Percentiles rank a stretch among this genome's conserved stretches.
Conservation (phyloP, 2,797 vertebrate species). For the Linurgus olivaceus region DNA sequence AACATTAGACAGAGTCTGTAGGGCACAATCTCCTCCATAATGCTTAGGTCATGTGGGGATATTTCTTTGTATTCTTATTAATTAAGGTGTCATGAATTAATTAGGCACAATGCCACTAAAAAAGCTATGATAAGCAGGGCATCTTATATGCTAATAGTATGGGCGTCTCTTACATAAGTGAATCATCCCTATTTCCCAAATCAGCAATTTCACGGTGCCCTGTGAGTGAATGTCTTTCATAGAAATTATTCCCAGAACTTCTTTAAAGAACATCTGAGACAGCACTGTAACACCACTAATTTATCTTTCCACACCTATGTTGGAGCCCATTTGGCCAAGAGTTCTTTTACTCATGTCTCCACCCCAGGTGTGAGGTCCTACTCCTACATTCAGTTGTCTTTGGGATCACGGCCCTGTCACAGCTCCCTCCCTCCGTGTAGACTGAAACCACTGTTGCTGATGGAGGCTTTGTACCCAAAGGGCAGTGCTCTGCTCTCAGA, state of each 20-base stretch:
- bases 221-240: slow-evolving; percentile 54
- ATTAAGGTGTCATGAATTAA: slow-evolving; percentile 47
- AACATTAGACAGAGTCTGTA: background rate
- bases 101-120: slow-evolving; percentile 50
- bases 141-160: slow-evolving; percentile 37
- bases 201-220: slow-evolving; percentile 60
- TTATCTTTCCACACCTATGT: slow-evolving; percentile 31
- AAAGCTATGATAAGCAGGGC: slow-evolving; percentile 15
- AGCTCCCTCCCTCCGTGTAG: background rate
- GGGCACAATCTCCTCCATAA: slow-evolving; percentile 1
- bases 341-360: background rate
- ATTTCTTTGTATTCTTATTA: slow-evolving; percentile 45
- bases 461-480: background rate
- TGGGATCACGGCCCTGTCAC: background rate
- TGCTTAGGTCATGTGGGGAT: slow-evolving; percentile 14
- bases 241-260: slow-evolving; percentile 51
- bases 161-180: slow-evolving; percentile 48
- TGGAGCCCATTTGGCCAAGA: background rate
- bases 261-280: slow-evolving; percentile 52
- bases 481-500: background rate
- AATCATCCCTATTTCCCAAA: slow-evolving; percentile 56
- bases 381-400: background rate
- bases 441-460: background rate
- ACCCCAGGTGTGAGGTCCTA: background rate
- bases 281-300: slow-evolving; percentile 30